A percentile compares a stretch with the other conserved stretches of the same genome.
phyloP scores from a whole-genome alignment of 2,888 invertebrate species.

The Microctonus hyperodae region DNA sequence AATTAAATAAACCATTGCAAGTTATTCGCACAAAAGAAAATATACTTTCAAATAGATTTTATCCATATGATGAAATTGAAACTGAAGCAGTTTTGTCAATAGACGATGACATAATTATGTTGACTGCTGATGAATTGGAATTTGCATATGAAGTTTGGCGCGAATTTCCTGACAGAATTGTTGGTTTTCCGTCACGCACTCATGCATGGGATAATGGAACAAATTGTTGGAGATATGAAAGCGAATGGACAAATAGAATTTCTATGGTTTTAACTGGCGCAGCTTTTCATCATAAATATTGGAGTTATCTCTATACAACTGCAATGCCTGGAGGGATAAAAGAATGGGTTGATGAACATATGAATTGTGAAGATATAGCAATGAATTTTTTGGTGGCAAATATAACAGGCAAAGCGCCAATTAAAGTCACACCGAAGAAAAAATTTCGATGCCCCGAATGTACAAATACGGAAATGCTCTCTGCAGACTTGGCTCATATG shows the following conservation, averaged over 20 bases:
- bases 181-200: slow-evolving; percentile 94
- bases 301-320: slow-evolving; percentile 93
- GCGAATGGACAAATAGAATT: slow-evolving; percentile 96
- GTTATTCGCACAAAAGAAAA: slow-evolving; percentile 91
- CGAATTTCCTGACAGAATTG: slow-evolving; percentile 95
- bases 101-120: slow-evolving; percentile 95
- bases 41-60: slow-evolving; percentile 94
- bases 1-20: slow-evolving; percentile 86
- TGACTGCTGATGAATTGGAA: slow-evolving; percentile 94
- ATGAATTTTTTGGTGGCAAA: slow-evolving; percentile 98
- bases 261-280: slow-evolving; percentile 97
- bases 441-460: slow-evolving; percentile 98
- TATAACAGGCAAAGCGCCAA: slow-evolving; percentile 90
- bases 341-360: slow-evolving; percentile 91
- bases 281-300: slow-evolving; percentile 96
- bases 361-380: slow-evolving; percentile 98
- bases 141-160: slow-evolving; percentile 95
- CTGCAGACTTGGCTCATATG: slow-evolving; percentile 93
- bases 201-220: slow-evolving; percentile 93
- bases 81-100: slow-evolving; percentile 95
- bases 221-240: slow-evolving; percentile 89
- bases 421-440: slow-evolving; percentile 91
- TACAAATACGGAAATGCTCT: slow-evolving; percentile 91
- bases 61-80: slow-evolving; percentile 94
- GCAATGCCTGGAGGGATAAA: slow-evolving; percentile 85